phyloP scores from a whole-genome alignment of 2,797 vertebrate genomes.

The Falco concolor region DNA sequence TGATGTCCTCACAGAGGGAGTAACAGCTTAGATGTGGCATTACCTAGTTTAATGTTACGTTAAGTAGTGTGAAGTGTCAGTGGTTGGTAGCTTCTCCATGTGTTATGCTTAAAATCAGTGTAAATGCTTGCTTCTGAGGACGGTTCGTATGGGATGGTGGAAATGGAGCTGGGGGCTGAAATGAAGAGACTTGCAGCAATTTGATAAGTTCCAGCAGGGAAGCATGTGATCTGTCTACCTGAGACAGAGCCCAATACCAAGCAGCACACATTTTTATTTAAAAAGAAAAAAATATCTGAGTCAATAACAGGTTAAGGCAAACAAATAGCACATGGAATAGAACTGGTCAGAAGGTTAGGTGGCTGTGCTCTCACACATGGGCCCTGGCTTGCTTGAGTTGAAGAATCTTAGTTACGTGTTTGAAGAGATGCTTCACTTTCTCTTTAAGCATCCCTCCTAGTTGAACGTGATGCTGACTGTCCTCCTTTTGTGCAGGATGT shows the following conservation, averaged over 20 bases:
- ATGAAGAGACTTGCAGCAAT: slow-evolving; percentile 20
- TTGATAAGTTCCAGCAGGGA: not conserved
- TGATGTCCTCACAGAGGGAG: not conserved
- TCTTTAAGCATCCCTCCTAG: slow-evolving; percentile 4
- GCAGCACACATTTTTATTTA: slow-evolving; percentile 53
- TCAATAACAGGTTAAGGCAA: slow-evolving; percentile 46
- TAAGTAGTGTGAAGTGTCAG: not conserved
- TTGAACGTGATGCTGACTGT: not conserved
- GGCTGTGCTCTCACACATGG: not conserved
- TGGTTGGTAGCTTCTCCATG: not conserved
- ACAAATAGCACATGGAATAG: slow-evolving; percentile 19
- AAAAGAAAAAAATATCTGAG: not conserved
- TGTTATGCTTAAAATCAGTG: not conserved
- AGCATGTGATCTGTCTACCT: not conserved
- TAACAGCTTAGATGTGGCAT: not conserved
- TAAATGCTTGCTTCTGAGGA: not conserved
- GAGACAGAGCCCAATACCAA: slow-evolving; percentile 17
- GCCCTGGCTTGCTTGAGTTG: slow-evolving; percentile 3
- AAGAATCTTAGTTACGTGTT: not conserved
- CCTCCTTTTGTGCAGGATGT: slow-evolving; percentile 4
- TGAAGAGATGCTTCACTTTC: not conserved
- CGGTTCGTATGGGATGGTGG: not conserved
- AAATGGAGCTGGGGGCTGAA: not conserved
- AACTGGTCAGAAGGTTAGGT: not conserved
- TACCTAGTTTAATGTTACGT: not conserved